phyloP scores from a whole-genome alignment of 2,888 invertebrate species.

The Heliconius hortense region DNA sequence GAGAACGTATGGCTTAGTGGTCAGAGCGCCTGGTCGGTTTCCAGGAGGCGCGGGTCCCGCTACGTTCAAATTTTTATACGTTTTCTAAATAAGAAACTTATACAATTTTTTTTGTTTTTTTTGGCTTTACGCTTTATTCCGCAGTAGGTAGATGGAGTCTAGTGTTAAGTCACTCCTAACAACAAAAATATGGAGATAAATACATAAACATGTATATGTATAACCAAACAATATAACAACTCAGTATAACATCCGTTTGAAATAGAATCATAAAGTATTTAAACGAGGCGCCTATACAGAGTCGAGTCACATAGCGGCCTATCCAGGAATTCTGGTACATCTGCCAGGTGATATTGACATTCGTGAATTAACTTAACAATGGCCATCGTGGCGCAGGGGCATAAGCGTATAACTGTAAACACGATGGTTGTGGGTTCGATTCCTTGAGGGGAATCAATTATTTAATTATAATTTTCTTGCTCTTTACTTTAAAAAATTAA shows the following conservation, averaged over 20 bases:
- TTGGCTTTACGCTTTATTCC: too few relatives aligned
- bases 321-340: slow-evolving; percentile 27
- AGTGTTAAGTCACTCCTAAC: too few relatives aligned
- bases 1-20: too few relatives aligned
- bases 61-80: too few relatives aligned
- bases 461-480: too few relatives aligned
- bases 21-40: too few relatives aligned
- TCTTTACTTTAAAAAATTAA: too few relatives aligned
- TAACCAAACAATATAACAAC: not conserved
- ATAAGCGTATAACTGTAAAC: not conserved
- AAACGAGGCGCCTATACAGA: slow-evolving; percentile 22
- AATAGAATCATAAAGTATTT: slow-evolving; percentile 22
- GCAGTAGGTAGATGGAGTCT: too few relatives aligned
- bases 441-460: not conserved
- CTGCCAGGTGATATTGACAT: slow-evolving; percentile 27
- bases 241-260: slow-evolving; percentile 12
- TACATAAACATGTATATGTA: not conserved
- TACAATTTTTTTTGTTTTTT: too few relatives aligned
- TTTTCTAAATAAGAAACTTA: too few relatives aligned
- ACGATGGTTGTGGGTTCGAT: too few relatives aligned
- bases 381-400: not conserved
- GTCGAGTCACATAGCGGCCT: slow-evolving; percentile 24
- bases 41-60: too few relatives aligned
- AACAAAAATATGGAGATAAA: not conserved
- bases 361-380: slow-evolving; percentile 13